Base-by-base conservation (phyloP, 2,888 invertebrate species). In the Amiota minor region DNA sequence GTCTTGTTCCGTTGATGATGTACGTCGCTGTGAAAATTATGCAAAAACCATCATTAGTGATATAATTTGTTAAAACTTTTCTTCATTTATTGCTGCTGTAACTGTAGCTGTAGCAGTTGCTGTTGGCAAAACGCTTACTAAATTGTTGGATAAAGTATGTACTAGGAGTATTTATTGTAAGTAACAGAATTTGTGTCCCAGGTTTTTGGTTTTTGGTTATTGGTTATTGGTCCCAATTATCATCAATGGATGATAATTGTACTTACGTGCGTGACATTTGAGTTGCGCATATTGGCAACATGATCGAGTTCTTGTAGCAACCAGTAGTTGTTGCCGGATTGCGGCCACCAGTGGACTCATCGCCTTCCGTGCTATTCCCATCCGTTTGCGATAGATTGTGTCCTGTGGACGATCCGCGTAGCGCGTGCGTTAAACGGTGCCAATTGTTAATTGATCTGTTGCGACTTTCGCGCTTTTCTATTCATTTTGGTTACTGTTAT, bases 331-430 rank as follows among this genome's bases (percentile, higher is more conserved):
- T 94, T 79, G 93, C 93, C 77, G 92, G 92, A 89, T 94, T 95
- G 72, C 92, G 91, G 76, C 90, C 90, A 75, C 89, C 90, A 75
- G 89, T 90, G 83, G 84, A 87, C 73, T 89, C 88, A 81, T 93
- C 93, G 77, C 91, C 92, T 71, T 91, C 91, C 86, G 95, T 92
- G 90, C 96, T 96, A 92, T 94, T 95, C 86, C 94, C 95, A 91
- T 96, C 96, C 89, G 93, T 94, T 91, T 96, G 95, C 90, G 96
- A 95, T 93, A 96, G 92, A 93, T 96, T 96, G 93, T 96, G 96
- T 93, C 96, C 96, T 96, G 93, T 89, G 89, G 88, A 89, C 87
- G 88, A 89, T 85, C 89, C 88, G 86, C 90, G 90, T 87, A 90
- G 88, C 89, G 90, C 89, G 87, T 90, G 87, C 84, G 89, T 90